phyloP scores from a whole-genome alignment of 2,113 vertebrate species.

The Smithornis capensis region DNA sequence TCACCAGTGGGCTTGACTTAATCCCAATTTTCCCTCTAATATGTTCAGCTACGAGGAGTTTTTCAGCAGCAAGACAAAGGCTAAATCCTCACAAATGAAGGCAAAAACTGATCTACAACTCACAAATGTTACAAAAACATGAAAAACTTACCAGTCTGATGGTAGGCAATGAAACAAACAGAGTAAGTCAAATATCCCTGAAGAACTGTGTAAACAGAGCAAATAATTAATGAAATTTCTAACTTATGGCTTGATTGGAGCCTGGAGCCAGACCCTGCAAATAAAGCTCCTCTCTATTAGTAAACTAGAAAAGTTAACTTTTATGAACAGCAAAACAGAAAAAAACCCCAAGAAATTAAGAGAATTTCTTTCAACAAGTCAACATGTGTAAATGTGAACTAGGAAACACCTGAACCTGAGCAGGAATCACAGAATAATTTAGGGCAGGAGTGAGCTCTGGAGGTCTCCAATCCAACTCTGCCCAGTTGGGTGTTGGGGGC shows the following conservation, averaged over 20 bases:
- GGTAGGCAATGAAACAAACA: constrained; percentile 23
- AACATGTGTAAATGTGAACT: neutral
- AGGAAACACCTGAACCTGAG: neutral
- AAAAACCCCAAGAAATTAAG: neutral
- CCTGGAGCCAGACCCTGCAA: constrained; percentile 51
- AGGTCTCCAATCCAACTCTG: neutral
- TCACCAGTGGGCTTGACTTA: neutral
- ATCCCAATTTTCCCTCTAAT: neutral
- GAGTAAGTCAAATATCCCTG: constrained; percentile 49
- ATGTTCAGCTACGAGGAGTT: neutral
- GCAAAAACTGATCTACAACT: neutral
- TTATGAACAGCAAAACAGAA: neutral
- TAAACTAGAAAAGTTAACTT: neutral
- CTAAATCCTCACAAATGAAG: neutral
- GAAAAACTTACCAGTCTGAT: neutral
- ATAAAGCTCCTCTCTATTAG: constrained; percentile 16
- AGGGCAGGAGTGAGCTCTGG: neutral
- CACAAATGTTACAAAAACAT: neutral
- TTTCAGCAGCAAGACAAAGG: neutral
- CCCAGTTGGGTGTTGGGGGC: neutral
- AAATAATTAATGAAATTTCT: constrained; percentile 44
- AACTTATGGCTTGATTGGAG: constrained; percentile 50
- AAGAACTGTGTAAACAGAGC: constrained; percentile 61
- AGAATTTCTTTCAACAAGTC: neutral
- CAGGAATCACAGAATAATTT: neutral